Evolutionary conservation across 2,888 invertebrate species (phyloP), one percentile per base, ranked within the genome.

Genomic region (Doris montereyensis): DNA sequence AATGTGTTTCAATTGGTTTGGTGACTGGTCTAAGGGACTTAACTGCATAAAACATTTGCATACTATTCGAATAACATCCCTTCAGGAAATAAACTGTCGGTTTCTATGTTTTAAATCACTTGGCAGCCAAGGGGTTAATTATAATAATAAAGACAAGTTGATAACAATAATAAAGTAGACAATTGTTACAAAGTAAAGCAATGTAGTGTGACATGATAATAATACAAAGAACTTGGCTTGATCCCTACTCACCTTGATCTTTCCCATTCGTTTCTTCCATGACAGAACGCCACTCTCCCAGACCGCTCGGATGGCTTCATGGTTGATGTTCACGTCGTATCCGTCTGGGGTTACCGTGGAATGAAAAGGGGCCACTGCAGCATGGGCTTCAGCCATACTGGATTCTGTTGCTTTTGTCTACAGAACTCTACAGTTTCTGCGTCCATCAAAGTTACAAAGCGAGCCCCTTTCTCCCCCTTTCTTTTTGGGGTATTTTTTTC

Each of bases 281-380:
- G 98, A 98, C 70, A 98, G 94, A 4, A 97, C 92, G 67, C 98
- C 98, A 30, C 98, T 97, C 87, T 96, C 94, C 96, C 97, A 97
- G 70, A 99, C 96, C 71, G 98, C 94, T 90, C 97, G 95, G 13
- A 99, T 94, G 4, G 99, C 97, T 93, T 99, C 98, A 80, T 97
- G 94, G 91, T 99, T 98, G 91, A 99, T 97, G 92, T 98, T 97
- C 76, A 99, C 96, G 90, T 98, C 97, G 94, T 98, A 96, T 85
- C 99, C 99, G 91, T 99, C 99, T 91, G 98, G 98, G 82, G 98
- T 97, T 88, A 99, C 97, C 71, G 97, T 94, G 92, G 99, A 98
- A 77, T 97, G 97, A 92, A 99, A 98, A n/a, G n/a, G n/a, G 82
- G 98, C 98, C 83, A 98, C 98, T 77, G 98, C 98, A 83, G 96